phyloP scores from a whole-genome alignment of 2,888 invertebrate species.

The Nomada ferruginata region DNA sequence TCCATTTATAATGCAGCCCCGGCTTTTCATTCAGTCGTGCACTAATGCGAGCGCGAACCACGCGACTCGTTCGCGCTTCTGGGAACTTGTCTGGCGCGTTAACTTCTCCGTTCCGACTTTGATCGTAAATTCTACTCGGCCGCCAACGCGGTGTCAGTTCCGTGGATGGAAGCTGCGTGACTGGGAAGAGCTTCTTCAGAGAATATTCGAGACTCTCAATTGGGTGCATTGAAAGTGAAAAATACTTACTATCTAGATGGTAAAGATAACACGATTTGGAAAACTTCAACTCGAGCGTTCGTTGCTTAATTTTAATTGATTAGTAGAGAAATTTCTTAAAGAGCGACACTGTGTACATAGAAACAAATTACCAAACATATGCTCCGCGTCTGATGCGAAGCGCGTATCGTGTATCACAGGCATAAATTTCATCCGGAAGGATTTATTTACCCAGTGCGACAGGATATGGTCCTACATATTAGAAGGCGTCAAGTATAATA shows the following conservation, averaged over 20 bases:
- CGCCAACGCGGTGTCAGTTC: neutral
- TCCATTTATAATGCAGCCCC: conserved; percentile 77
- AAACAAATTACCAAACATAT: neutral
- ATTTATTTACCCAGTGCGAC: neutral
- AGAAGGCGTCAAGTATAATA: neutral
- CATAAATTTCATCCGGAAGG: neutral
- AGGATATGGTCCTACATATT: neutral
- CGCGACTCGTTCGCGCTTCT: conserved; percentile 4
- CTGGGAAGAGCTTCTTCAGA: neutral
- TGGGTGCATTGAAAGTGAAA: neutral
- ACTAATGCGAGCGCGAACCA: conserved; percentile 43
- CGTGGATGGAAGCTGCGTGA: neutral
- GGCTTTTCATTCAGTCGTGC: conserved; percentile 75
- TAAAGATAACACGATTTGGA: too few species aligned
- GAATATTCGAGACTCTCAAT: neutral
- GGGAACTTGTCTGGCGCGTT: conserved; percentile 8
- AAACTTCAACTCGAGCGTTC: too few species aligned
- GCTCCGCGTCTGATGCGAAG: neutral
- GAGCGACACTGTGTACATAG: neutral
- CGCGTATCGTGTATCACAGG: neutral
- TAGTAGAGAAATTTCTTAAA: neutral
- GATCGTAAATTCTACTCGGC: conserved; percentile 29
- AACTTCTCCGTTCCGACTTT: conserved; percentile 15
- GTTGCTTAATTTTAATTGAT: too few species aligned
- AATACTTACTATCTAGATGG: neutral